Evolutionary conservation across 2,797 vertebrate species (phyloP), one percentile per base, ranked within the genome.

Genomic region (Microchirus variegatus): DNA sequence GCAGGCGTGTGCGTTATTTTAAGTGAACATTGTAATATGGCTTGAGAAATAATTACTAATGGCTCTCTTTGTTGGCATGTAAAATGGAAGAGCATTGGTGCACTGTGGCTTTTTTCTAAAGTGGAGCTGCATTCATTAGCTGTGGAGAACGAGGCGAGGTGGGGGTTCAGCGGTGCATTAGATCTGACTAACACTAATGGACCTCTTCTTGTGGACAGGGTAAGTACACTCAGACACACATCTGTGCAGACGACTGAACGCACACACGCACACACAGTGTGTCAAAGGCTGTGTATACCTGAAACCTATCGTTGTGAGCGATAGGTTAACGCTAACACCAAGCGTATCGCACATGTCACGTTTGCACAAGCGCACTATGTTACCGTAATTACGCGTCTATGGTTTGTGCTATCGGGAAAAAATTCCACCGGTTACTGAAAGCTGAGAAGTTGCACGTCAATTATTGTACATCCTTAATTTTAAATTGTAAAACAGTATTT

Each of bases 1-100:
- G 94, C 94, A 86, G 90, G 80, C 90, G 78, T 88, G 76, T 93
- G 88, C 91, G 94, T 95, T 94, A 93, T 94, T 95, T 94, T 95
- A 95, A 95, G 93, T 94, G 94, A 96, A 92, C 87, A 86, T 80
- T 90, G 83, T 91, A 94, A 95, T 94, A 93, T 91, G 94, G 93
- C 90, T 91, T 88, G 84, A 93, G 92, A 91, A 96, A 93, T 91
- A 94, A 96, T 95, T 94, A 93, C 92, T 93, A 94, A 94, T 92
- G 87, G 75, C 86, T 91, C 90, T 77, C 90, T 85, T 90, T 81
- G 82, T 86, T 92, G 94, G 94, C 93, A 94, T 92, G 77, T 85
- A 80, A 93, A 96, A 96, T 95, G 91, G 92, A 97, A 95, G 92
- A 93, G 92, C 89, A 87, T 47, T 83, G 88, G 90, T 82, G 78